A percentile compares a stretch with the other conserved stretches of the same genome.
Evolutionary conservation across 2,888 invertebrate species (phyloP).

Genomic region (Dendrolimus pini): DNA sequence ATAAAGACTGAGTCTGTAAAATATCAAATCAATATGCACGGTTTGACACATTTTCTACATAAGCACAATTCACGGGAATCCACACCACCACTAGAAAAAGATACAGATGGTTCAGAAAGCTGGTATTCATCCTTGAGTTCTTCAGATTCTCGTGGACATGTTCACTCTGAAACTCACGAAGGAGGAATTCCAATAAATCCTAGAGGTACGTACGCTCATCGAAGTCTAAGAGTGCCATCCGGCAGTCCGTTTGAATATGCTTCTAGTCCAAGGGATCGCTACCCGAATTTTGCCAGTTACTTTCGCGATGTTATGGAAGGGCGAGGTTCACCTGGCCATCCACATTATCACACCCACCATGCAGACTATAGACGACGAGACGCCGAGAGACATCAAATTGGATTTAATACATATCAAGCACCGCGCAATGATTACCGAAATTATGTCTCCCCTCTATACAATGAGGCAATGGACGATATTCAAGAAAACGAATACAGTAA

Average conservation of each 20-base stretch:
- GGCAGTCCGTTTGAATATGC: constrained; percentile 52
- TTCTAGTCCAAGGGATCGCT: constrained; percentile 61
- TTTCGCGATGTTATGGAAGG: constrained; percentile 58
- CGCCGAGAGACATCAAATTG: constrained; percentile 46
- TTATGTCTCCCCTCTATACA: constrained; percentile 58
- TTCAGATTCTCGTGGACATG: constrained; percentile 29
- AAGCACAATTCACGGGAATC: constrained; percentile 51
- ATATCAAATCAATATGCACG: constrained; percentile 53
- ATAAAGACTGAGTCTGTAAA: no score
- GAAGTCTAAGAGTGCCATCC: constrained; percentile 39
- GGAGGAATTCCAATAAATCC: constrained; percentile 46
- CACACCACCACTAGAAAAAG: constrained; percentile 46
- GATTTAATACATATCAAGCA: constrained; percentile 42
- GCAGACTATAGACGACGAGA: constrained; percentile 44
- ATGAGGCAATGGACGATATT: constrained; percentile 67
- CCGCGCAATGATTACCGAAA: constrained; percentile 61
- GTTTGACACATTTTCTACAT: constrained; percentile 58
- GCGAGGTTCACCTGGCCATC: constrained; percentile 31
- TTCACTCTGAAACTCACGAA: constrained; percentile 29
- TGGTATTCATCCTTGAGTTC: constrained; percentile 57
- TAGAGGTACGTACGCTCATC: constrained; percentile 38
- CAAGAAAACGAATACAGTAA: constrained; percentile 68
- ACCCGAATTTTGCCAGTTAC: constrained; percentile 63
- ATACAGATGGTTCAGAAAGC: constrained; percentile 57
- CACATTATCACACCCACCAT: constrained; percentile 41